Percentiles rank a stretch among this genome's conserved stretches.
These are phyloP conservation scores for Phrynocephalus guinanensis DNA, from an alignment of 2,797 vertebrate genomes.

Conservation along the genomic window DNA sequence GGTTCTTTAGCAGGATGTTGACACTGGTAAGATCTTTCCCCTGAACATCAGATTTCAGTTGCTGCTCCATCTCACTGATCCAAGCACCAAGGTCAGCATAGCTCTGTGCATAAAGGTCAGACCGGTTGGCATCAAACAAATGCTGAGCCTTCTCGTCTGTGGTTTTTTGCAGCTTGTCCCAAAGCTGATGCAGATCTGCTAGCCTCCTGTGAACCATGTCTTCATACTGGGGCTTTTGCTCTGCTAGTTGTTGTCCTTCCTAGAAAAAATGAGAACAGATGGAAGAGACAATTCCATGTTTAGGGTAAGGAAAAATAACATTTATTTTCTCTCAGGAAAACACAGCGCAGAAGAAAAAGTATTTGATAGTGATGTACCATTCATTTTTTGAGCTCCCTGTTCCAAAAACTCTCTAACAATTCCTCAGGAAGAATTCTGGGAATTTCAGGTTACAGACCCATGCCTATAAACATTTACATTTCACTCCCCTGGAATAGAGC, in stretches of 20 bases:
- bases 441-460: too few species aligned
- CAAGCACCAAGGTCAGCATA: slow-evolving; percentile 88
- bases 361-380: too few species aligned
- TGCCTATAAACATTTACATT: too few species aligned
- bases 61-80: slow-evolving; percentile 85
- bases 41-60: slow-evolving; percentile 84
- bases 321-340: background rate
- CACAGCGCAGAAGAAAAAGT: background rate
- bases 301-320: background rate
- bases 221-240: slow-evolving; percentile 86
- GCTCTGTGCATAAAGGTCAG: slow-evolving; percentile 89
- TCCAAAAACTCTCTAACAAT: too few species aligned
- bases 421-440: too few species aligned
- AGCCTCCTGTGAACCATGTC: slow-evolving; percentile 81
- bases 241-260: slow-evolving; percentile 89
- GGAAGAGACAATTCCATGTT: background rate
- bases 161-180: slow-evolving; percentile 86
- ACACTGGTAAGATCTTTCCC: slow-evolving; percentile 92
- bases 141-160: slow-evolving; percentile 87
- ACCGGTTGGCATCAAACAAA: slow-evolving; percentile 91
- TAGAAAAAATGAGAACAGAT: slow-evolving; percentile 52
- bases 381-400: too few species aligned
- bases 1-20: slow-evolving; percentile 92
- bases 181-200: slow-evolving; percentile 83
- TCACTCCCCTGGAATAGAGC: too few species aligned